Conservation (phyloP, 2,113 vertebrate species). For the Panthera tigris region DNA sequence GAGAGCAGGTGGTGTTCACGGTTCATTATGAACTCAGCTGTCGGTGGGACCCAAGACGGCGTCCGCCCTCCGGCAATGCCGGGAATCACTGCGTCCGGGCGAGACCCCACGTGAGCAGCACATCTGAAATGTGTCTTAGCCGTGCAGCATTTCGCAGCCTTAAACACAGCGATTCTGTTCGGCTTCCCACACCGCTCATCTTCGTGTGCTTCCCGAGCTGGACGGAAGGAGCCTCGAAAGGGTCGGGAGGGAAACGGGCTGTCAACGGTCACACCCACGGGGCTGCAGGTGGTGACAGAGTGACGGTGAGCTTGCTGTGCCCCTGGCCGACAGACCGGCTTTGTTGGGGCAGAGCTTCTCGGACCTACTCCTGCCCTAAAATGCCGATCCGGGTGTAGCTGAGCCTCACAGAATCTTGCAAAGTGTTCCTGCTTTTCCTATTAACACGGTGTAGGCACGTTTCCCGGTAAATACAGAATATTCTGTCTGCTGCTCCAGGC, state of each 20-base stretch:
- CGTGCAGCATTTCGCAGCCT: neutral
- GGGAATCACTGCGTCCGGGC: neutral
- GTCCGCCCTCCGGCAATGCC: neutral
- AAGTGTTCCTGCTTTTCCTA: accelerated
- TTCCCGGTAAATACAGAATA: accelerated
- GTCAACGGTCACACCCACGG: neutral
- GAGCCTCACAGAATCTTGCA: accelerated
- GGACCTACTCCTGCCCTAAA: neutral
- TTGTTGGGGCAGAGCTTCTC: neutral
- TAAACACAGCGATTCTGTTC: accelerated
- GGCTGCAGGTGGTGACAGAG: neutral
- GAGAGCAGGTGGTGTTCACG: neutral
- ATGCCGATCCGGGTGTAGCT: accelerated
- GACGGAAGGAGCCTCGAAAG: neutral
- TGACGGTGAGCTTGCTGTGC: accelerated
- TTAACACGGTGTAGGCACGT: accelerated
- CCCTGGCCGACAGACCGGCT: neutral
- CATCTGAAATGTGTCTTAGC: neutral
- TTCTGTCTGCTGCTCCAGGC: neutral
- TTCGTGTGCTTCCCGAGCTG: neutral
- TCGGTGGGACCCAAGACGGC: accelerated
- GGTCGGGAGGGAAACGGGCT: neutral
- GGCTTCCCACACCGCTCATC: neutral
- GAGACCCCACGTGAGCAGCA: neutral
- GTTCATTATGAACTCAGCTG: accelerated